Percentiles rank a stretch among this genome's conserved stretches.
Conservation (phyloP, 1,140 invertebrate genomes). For the Panagrolaimus sp. region DNA sequence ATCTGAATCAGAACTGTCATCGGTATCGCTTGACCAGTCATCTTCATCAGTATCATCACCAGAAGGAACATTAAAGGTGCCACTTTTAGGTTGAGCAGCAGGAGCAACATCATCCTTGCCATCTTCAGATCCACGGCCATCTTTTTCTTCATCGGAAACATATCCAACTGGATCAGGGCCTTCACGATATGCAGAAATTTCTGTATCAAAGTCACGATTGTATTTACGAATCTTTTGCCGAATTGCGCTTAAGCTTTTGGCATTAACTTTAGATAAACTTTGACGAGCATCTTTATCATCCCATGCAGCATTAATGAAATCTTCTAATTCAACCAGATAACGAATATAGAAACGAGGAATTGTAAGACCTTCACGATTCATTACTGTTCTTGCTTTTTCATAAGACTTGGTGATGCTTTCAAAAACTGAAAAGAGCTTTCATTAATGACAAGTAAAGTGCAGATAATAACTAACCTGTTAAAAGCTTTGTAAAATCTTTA, state of each 20-base stretch:
- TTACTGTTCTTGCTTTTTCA: conserved; percentile 81
- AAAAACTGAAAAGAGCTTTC: conserved; percentile 68
- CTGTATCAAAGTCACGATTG: conserved; percentile 80
- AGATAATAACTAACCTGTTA: conserved; percentile 69
- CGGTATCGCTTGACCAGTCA: conserved; percentile 31
- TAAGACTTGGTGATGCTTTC: conserved; percentile 83
- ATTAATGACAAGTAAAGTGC: neutral
- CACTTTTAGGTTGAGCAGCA: conserved; percentile 21
- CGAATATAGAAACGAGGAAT: conserved; percentile 85
- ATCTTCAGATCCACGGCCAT: conserved; percentile 6
- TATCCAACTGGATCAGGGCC: conserved; percentile 58
- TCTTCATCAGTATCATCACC: conserved; percentile 20
- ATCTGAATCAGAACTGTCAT: conserved; percentile 60
- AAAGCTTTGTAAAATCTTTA: conserved; percentile 89
- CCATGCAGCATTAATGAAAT: conserved; percentile 85
- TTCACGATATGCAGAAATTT: conserved; percentile 49
- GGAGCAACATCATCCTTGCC: conserved; percentile 30
- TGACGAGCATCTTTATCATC: conserved; percentile 71
- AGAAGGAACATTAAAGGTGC: conserved; percentile 33
- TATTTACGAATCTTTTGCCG: conserved; percentile 93
- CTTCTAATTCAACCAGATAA: conserved; percentile 84
- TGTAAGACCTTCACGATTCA: conserved; percentile 83
- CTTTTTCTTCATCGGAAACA: conserved; percentile 44
- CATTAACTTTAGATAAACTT: conserved; percentile 76
- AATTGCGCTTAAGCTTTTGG: conserved; percentile 84